A percentile compares a stretch with the other conserved stretches of the same genome.
Evolutionary conservation across 2,113 vertebrate genomes (phyloP).

Genomic region (Heteronetta atricapilla): DNA sequence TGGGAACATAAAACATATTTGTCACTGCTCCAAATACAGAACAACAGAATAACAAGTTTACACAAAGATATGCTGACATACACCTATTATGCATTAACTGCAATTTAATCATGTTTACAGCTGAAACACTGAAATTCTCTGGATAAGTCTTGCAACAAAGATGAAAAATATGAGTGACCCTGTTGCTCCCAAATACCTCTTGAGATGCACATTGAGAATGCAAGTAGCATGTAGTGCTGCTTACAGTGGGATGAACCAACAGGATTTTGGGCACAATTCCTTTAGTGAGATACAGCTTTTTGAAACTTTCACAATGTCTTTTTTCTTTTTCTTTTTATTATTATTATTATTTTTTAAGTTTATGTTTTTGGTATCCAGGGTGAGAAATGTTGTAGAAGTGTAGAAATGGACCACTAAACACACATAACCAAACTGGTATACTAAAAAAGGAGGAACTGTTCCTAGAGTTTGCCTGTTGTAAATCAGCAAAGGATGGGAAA

Average conservation of each 20-base stretch:
- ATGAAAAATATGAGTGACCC: neutral
- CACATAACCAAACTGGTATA: neutral
- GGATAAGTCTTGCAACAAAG: neutral
- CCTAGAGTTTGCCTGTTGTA: neutral
- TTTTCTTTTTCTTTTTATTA: neutral
- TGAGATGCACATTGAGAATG: accelerated
- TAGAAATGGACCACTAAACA: neutral
- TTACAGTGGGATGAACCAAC: neutral
- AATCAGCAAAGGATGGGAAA: neutral
- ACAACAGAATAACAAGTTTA: neutral
- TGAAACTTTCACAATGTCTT: neutral
- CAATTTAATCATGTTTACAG: neutral
- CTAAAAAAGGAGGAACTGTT: neutral
- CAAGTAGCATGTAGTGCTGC: neutral
- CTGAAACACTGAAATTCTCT: neutral
- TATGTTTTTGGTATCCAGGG: neutral
- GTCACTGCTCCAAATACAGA: neutral
- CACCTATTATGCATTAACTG: neutral
- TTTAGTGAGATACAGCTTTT: neutral
- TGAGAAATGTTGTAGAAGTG: neutral
- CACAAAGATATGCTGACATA: neutral
- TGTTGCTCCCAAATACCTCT: neutral
- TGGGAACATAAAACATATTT: neutral
- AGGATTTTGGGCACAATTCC: neutral
- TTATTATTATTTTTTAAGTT: neutral